Evolutionary conservation across 2,797 vertebrate genomes (phyloP), one percentile per base, ranked within the genome.

Genomic region (Coendou prehensilis): DNA sequence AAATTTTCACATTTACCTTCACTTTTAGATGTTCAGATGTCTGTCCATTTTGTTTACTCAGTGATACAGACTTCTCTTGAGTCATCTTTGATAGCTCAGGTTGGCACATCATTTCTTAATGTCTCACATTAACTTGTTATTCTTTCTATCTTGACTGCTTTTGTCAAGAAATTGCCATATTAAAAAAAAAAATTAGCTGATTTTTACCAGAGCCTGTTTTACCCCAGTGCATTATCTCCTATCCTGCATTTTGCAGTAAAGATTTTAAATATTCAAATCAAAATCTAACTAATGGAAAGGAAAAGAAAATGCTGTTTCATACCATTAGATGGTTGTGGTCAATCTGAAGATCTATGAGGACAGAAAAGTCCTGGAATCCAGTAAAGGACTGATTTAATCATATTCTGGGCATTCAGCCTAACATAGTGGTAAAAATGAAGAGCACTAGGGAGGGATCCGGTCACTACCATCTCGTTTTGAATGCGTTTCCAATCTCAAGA

Each of bases 231-330:
- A 69, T 94, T n/a, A 84, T 54, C 47, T 73, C 6, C n/a, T 92
- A 78, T 57, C 26, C 30, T 57, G 1, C 9, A 94, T 52, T 71
- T 93, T 73, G 50, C 50, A 33, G 6, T 37, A 47, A 89, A 96
- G 78, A 85, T 18, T 73, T 88, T 89, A 82, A 87, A 73, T 67
- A 64, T 89, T 89, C 10, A 80, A 82, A 87, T 79, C 57, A 69
- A 81, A 73, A 81, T 57, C 7, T 45, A 63, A 63, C 14, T 28
- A 28, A 26, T 37, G 26, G 82, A 87, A 52, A 87, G 76, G 18
- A 7, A 41, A 20, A 56, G n/a, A 30, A 71, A n/a, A 10, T 23
- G 4, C 5, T 26, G 2, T 87, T 2, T 57, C 79, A 22, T 37
- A 47, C 23, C 71, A 41, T 28, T 64, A 54, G 11, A 78, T 71